Percentiles rank a stretch among this genome's conserved stretches.
Evolutionary conservation across 2,113 vertebrate species (phyloP).

Genomic region (Bufo bufo): DNA sequence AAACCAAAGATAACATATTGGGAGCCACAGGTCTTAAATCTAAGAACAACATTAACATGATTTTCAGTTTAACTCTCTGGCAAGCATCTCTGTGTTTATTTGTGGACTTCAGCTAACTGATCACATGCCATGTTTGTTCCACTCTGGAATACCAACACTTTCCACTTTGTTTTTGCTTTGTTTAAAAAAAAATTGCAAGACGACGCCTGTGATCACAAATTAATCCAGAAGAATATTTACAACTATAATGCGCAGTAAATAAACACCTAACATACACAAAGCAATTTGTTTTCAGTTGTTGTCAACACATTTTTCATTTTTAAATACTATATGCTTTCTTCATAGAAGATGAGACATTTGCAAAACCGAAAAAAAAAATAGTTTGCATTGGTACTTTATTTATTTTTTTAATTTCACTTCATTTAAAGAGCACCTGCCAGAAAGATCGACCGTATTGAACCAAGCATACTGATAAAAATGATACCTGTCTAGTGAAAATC

Average conservation of each 20-base stretch:
- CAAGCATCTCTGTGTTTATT: constrained; percentile 79
- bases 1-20: constrained; percentile 66
- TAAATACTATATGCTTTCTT: background rate
- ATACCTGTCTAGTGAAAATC: too few relatives aligned
- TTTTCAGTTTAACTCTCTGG: constrained; percentile 72
- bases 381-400: background rate
- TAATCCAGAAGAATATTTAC: constrained; percentile 28
- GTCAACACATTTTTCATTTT: background rate
- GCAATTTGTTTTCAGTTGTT: constrained; percentile 14
- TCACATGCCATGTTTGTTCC: constrained; percentile 85
- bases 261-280: constrained; percentile 32
- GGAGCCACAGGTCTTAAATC: constrained; percentile 69
- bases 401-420: background rate
- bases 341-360: background rate
- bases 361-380: background rate
- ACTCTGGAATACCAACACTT: constrained; percentile 77
- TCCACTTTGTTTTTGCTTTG: constrained; percentile 74
- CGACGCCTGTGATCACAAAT: constrained; percentile 53
- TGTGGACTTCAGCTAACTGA: constrained; percentile 82
- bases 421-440: background rate
- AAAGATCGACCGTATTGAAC: too few relatives aligned
- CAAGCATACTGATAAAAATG: too few relatives aligned
- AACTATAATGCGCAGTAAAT: constrained; percentile 15
- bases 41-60: constrained; percentile 76
- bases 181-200: constrained; percentile 63